Evolutionary conservation across 2,113 vertebrate genomes (phyloP).

Genomic region (Loxodonta africana): DNA sequence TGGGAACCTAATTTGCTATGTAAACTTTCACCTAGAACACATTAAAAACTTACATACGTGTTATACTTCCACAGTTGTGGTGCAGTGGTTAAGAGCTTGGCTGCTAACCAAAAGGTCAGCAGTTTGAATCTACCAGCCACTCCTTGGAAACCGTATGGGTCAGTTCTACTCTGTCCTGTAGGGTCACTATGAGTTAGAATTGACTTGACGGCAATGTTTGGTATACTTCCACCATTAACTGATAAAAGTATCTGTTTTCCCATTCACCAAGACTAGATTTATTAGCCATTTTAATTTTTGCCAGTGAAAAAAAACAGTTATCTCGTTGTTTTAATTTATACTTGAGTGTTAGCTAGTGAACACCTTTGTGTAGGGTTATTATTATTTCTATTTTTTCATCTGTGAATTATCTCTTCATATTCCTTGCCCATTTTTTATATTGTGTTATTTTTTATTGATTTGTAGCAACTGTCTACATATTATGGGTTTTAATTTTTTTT

Average conservation of each 20-base stretch:
- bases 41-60: not conserved
- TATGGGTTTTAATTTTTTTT: not conserved
- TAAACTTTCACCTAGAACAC: too few relatives aligned
- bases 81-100: too few relatives aligned
- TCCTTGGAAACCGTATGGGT: too few relatives aligned
- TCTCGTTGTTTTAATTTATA: not conserved
- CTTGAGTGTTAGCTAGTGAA: not conserved
- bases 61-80: not conserved
- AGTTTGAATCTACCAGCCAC: too few relatives aligned
- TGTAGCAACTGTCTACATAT: not conserved
- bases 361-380: not conserved
- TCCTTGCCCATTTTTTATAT: not conserved
- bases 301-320: not conserved
- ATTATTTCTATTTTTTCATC: not conserved
- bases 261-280: not conserved
- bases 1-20: too few relatives aligned
- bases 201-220: too few relatives aligned
- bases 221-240: not conserved
- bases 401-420: not conserved
- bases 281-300: slow-evolving; percentile 12
- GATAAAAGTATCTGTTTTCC: not conserved
- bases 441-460: not conserved
- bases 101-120: too few relatives aligned
- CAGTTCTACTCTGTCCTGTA: too few relatives aligned
- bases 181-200: too few relatives aligned